Evolutionary conservation across 2,888 invertebrate genomes (phyloP).

Genomic region (Hypercompe scribonia): DNA sequence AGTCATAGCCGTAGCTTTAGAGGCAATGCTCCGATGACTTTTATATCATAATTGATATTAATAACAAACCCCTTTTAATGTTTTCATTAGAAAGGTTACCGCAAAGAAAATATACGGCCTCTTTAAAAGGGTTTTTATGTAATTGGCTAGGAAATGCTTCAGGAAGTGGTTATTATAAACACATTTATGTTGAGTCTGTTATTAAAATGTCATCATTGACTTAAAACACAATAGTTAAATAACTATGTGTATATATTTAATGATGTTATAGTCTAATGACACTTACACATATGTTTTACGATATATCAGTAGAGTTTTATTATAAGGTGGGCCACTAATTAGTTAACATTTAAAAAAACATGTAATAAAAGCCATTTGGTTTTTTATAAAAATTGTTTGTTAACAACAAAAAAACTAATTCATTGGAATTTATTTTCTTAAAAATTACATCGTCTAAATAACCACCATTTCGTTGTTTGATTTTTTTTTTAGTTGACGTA

Average conservation of each 20-base stretch:
- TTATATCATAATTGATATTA: conserved; percentile 33
- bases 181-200: conserved; percentile 32
- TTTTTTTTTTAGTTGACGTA: no score
- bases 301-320: neutral
- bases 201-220: conserved; percentile 27
- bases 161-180: conserved; percentile 41
- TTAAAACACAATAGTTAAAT: conserved; percentile 2
- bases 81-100: conserved; percentile 27
- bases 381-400: no score
- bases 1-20: neutral
- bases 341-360: no score
- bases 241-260: neutral
- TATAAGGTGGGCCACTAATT: no score
- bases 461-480: no score
- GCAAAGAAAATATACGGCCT: conserved; percentile 20
- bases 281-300: neutral
- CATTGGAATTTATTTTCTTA: no score
- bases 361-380: no score
- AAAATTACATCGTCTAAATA: no score
- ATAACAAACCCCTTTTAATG: conserved; percentile 33
- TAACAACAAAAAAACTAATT: no score
- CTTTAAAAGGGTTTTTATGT: conserved; percentile 39
- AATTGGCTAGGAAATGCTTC: conserved; percentile 30
- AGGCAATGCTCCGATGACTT: conserved; percentile 20
- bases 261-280: neutral